These are phyloP conservation scores for Galbula dea DNA, from an alignment of 2,113 vertebrate genomes.

Conservation along the genomic window DNA sequence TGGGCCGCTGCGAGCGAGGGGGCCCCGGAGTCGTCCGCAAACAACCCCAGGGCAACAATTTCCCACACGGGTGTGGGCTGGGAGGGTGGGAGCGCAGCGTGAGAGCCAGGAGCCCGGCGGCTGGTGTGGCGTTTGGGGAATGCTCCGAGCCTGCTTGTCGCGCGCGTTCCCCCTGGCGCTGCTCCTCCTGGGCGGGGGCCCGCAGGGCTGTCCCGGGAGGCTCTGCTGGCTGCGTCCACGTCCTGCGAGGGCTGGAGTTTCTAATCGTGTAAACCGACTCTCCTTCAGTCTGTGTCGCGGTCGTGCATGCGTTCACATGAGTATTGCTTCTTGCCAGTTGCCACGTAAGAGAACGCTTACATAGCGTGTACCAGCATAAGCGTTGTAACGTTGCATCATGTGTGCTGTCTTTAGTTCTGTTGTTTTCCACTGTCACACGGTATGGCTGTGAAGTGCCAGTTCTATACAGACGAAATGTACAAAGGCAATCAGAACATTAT, in stretches of 20 bases:
- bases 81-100: not conserved
- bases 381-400: accelerated
- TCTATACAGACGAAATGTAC: accelerated
- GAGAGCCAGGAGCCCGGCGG: not conserved
- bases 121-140: not conserved
- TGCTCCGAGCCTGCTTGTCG: not conserved
- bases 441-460: not conserved
- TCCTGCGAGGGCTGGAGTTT: not conserved
- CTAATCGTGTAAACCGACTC: accelerated
- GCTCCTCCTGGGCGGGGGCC: not conserved
- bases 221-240: not conserved
- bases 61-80: not conserved
- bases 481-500: not conserved
- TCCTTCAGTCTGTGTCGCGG: accelerated
- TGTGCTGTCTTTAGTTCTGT: accelerated
- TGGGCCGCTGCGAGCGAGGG: not conserved
- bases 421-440: accelerated
- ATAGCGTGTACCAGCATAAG: accelerated
- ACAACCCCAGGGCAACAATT: not conserved
- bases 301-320: accelerated
- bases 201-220: not conserved
- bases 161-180: not conserved
- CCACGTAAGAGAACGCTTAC: not conserved
- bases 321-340: not conserved
- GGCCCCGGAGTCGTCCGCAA: not conserved